phyloP scores from a whole-genome alignment of 1,140 invertebrate species.

The Cotesia chilonis region DNA sequence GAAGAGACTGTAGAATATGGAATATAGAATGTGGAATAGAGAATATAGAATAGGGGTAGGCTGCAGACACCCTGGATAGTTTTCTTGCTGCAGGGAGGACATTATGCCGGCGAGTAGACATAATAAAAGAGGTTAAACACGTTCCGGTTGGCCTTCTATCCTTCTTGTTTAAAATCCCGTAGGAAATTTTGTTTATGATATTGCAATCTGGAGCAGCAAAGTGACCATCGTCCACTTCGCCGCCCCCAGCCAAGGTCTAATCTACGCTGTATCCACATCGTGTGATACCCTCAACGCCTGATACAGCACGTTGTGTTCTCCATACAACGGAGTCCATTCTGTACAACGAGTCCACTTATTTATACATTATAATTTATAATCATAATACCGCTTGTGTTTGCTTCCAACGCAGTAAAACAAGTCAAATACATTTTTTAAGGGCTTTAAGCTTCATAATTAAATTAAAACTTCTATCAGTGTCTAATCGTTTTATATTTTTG shows the following conservation, averaged over 20 bases:
- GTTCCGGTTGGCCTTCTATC: background rate
- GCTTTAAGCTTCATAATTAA: no score
- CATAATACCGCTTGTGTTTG: conserved; percentile 38
- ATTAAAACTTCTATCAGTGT: no score
- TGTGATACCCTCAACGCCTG: conserved; percentile 46
- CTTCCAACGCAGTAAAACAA: background rate
- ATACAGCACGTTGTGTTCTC: conserved; percentile 54
- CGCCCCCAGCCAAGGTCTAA: conserved; percentile 41
- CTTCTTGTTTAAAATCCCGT: background rate
- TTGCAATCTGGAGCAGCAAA: conserved; percentile 51
- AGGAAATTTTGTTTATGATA: conserved; percentile 53
- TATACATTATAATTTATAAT: conserved; percentile 19
- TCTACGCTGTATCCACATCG: conserved; percentile 43
- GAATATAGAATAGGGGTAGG: no score
- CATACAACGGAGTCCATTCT: background rate
- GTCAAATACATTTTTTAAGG: no score
- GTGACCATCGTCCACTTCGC: conserved; percentile 48
- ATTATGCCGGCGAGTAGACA: background rate
- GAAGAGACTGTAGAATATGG: no score
- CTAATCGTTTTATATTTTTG: no score
- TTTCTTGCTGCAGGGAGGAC: no score
- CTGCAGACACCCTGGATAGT: background rate
- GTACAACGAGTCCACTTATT: no score
- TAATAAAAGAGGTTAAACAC: conserved; percentile 3
- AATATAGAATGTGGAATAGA: no score